Evolutionary conservation across 1,140 invertebrate genomes (phyloP).

Genomic region (Neuroterus valhalla): DNA sequence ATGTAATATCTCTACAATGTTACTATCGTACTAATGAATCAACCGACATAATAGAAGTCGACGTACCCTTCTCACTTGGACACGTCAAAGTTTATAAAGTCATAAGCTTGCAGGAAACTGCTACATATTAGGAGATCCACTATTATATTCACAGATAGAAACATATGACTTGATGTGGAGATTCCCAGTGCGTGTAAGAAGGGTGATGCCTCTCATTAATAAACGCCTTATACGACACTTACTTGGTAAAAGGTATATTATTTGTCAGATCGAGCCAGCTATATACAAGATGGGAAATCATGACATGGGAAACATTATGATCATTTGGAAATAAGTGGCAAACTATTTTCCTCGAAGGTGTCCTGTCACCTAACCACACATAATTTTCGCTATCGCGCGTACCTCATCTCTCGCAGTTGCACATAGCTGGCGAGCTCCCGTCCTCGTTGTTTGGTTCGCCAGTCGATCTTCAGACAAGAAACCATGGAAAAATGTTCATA

Average conservation of each 20-base stretch:
- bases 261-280: not conserved
- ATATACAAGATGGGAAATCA: not conserved
- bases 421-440: conserved; percentile 27
- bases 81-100: too few species aligned
- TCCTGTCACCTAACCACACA: conserved; percentile 15
- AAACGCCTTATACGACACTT: not conserved
- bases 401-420: conserved; percentile 27
- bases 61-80: too few species aligned
- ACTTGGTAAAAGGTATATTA: not conserved
- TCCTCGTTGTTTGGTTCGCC: conserved; percentile 13
- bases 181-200: not conserved
- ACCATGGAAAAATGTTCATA: conserved; percentile 30
- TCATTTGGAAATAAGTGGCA: conserved; percentile 11
- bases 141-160: not conserved
- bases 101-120: too few species aligned
- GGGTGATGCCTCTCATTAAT: conserved; percentile 1
- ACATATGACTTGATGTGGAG: not conserved
- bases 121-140: too few species aligned
- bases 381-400: conserved; percentile 24
- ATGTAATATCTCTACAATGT: too few species aligned
- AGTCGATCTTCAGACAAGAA: conserved; percentile 27
- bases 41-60: too few species aligned
- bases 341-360: conserved; percentile 22
- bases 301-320: conserved; percentile 1
- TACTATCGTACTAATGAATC: too few species aligned